Evolutionary conservation across 2,888 invertebrate genomes (phyloP), one percentile per base, ranked within the genome.

Genomic region (Cremastobaeus sp.): DNA sequence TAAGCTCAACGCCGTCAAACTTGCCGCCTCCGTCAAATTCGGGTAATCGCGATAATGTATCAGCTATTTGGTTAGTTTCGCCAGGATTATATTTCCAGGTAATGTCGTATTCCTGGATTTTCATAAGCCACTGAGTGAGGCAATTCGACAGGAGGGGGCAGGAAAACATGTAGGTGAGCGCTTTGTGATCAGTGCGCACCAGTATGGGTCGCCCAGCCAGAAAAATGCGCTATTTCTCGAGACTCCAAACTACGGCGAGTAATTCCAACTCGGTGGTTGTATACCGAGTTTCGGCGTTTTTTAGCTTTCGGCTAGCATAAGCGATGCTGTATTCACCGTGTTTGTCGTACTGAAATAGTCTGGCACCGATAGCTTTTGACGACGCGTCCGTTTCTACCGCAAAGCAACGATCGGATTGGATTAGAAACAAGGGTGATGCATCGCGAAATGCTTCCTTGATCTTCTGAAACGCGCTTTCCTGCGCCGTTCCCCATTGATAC

Each of bases 361-460:
- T 12, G 0, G 57, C 57, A 9, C 57, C 57, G 4, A 57, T 9
- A 6, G 18, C 55, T 0, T 1, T 9, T 9, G 20, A n/a, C 0
- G 57, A 57, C 20, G 57, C 57, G 34, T 55, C 55, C 0, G 54
- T 54, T 30, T 54, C 39, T 3, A 54, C 1, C 1, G 30, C 55
- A 8, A 28, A 54, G 4, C 12, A 15, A 0, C 54, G 54, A 15
- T 28, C 3, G 0, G 39, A 54, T 28, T 30, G 39, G 5, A 43
- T 25, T 5, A 43, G 12, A 11, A 5, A 43, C 5, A 43, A 25
- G 4, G 3, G 4, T 25, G 25, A 8, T 8, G 25, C 25, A 25
- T 5, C 25, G 3, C 43, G n/a, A 12, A 43, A 43, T 11, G 1
- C 12, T 14, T 43, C 25, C 12, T 43, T 43, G 20, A 41, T 41